Percentiles rank a stretch among this genome's conserved stretches.
Evolutionary conservation across 2,888 invertebrate genomes (phyloP).

Genomic region (Andrena camellia): DNA sequence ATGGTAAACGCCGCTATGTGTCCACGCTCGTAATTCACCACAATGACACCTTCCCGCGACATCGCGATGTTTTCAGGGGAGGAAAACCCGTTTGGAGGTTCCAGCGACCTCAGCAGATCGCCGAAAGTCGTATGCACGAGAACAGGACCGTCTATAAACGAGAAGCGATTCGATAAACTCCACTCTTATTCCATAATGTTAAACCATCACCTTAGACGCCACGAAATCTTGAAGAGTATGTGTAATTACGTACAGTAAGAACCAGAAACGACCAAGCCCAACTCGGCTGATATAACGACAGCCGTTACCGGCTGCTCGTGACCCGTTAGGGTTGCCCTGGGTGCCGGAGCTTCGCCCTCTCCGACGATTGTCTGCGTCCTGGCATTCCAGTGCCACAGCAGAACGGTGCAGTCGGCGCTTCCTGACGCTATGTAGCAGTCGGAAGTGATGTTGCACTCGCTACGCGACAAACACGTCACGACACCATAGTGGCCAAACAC

Average conservation of each 20-base stretch:
- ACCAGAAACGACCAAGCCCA: slow-evolving; percentile 98
- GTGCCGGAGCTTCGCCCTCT: slow-evolving; percentile 97
- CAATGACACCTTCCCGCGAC: slow-evolving; percentile 98
- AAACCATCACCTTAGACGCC: not conserved
- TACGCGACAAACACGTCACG: slow-evolving; percentile 98
- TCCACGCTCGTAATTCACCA: slow-evolving; percentile 96
- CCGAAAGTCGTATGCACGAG: slow-evolving; percentile 99
- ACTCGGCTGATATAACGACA: slow-evolving; percentile 98
- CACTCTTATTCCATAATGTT: not conserved
- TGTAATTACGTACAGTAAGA: slow-evolving; percentile 88
- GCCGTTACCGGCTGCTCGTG: slow-evolving; percentile 98
- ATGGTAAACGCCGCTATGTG: slow-evolving; percentile 97
- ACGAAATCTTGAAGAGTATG: not conserved
- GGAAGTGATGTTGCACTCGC: slow-evolving; percentile 99
- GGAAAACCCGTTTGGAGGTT: slow-evolving; percentile 91
- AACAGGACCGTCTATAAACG: slow-evolving; percentile 93
- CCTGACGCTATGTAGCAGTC: slow-evolving; percentile 99
- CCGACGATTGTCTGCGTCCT: slow-evolving; percentile 98
- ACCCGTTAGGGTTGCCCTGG: slow-evolving; percentile 98
- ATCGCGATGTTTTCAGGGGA: slow-evolving; percentile 95
- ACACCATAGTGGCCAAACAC: slow-evolving; percentile 99
- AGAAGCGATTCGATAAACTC: not conserved
- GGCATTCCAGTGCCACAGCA: slow-evolving; percentile 99
- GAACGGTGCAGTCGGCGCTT: slow-evolving; percentile 98
- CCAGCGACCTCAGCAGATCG: slow-evolving; percentile 96